Conservation (phyloP, 92 coral and sea anemone species). For the Zoanthus gigantus region DNA sequence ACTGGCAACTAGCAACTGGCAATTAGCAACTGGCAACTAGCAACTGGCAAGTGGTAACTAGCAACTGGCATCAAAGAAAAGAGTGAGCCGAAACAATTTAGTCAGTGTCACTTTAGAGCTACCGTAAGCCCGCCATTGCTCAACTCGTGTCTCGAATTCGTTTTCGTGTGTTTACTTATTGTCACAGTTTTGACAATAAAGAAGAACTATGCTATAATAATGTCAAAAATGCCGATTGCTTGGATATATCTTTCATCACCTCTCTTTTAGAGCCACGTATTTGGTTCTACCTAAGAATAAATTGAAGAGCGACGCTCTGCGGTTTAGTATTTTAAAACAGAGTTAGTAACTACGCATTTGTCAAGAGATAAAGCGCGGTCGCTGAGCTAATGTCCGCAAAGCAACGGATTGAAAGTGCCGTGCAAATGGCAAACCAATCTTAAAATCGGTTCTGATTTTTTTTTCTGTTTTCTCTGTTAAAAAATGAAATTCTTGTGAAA, state of each 20-base stretch:
- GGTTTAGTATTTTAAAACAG: neutral
- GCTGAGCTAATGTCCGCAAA: neutral
- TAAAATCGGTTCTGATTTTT: too few species aligned
- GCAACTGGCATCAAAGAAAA: too few species aligned
- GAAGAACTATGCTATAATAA: neutral
- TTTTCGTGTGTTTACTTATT: neutral
- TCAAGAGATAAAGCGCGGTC: conserved; percentile 1
- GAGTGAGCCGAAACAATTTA: neutral
- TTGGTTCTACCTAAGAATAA: neutral
- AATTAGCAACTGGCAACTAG: too few species aligned
- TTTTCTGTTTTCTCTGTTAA: too few species aligned
- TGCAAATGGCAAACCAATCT: neutral
- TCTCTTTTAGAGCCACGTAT: too few species aligned
- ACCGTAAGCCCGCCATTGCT: neutral
- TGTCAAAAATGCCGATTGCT: neutral
- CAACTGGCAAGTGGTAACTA: too few species aligned
- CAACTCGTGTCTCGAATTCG: neutral
- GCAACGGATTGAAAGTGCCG: neutral
- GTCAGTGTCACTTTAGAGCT: neutral
- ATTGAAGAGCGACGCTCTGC: conserved; percentile 5
- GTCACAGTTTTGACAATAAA: neutral
- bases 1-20: too few species aligned
- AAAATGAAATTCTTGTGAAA: too few species aligned
- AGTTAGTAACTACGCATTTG: neutral
- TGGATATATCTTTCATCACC: neutral